phyloP scores from a whole-genome alignment of 2,797 vertebrate genomes.

The Macroramphosus scolopax region DNA sequence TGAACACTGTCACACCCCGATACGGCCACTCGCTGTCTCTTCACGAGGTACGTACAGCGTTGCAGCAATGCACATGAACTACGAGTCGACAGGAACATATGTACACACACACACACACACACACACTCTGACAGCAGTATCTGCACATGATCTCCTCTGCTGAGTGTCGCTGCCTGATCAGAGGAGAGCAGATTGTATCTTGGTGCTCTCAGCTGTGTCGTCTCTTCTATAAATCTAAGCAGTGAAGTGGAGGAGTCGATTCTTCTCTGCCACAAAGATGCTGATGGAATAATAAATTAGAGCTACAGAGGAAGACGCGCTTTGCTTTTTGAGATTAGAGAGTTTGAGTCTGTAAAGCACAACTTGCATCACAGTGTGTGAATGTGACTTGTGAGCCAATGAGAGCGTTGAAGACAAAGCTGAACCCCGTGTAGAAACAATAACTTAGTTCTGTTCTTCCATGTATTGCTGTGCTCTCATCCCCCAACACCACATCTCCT shows the following conservation, averaged over 20 bases:
- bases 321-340: slow-evolving; percentile 14
- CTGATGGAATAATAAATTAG: slow-evolving; percentile 54
- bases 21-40: slow-evolving; percentile 92
- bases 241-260: slow-evolving; percentile 31
- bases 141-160: too few relatives aligned
- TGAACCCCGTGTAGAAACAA: too few relatives aligned
- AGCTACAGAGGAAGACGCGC: slow-evolving; percentile 24
- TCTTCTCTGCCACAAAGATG: slow-evolving; percentile 25
- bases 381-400: slow-evolving; percentile 5
- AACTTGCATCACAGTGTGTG: slow-evolving; percentile 16
- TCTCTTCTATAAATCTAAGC: slow-evolving; percentile 39
- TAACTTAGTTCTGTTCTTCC: too few relatives aligned
- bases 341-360: slow-evolving; percentile 16
- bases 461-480: neutral
- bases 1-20: slow-evolving; percentile 85
- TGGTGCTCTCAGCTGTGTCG: too few relatives aligned
- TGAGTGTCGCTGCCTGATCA: too few relatives aligned
- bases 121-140: too few relatives aligned
- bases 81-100: neutral
- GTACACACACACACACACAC: too few relatives aligned
- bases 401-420: neutral
- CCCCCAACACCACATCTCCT: neutral
- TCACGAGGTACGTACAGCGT: slow-evolving; percentile 78
- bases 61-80: neutral
- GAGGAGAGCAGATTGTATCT: too few relatives aligned